phyloP scores from a whole-genome alignment of 2,888 invertebrate genomes.

The Xiphydria camelus region DNA sequence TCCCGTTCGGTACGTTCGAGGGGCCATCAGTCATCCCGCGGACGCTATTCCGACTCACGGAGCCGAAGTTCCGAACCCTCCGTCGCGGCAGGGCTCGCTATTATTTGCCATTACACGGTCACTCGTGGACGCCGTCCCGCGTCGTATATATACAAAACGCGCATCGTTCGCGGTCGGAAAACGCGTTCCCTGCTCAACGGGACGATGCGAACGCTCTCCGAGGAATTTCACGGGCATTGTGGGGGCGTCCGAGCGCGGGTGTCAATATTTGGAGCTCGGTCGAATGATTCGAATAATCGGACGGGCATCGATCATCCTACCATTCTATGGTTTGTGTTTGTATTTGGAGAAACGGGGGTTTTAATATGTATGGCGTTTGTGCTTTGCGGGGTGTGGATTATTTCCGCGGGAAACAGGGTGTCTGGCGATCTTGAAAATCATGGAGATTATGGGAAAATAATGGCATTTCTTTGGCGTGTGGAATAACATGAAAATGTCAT shows the following conservation, averaged over 20 bases:
- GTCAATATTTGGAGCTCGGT: constrained; percentile 51
- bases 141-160: constrained; percentile 23
- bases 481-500: no score
- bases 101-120: constrained; percentile 55
- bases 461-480: no score
- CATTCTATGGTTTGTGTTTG: no score
- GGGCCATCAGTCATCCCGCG: constrained; percentile 49
- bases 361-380: no score
- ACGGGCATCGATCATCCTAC: constrained; percentile 27
- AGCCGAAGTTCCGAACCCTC: constrained; percentile 5
- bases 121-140: constrained; percentile 36
- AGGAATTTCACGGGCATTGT: constrained; percentile 28
- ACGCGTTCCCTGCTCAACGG: constrained; percentile 12
- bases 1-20: constrained; percentile 13
- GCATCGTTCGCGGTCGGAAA: constrained; percentile 16
- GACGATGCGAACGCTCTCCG: constrained; percentile 11
- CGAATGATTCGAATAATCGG: no score
- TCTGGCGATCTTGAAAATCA: no score
- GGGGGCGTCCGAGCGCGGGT: constrained; percentile 28
- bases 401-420: no score
- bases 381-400: no score
- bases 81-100: constrained; percentile 37
- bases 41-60: constrained; percentile 37
- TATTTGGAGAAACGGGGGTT: no score
- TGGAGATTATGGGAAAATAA: no score